Conservation (phyloP, 2,113 vertebrate genomes). For the Perca flavescens region DNA sequence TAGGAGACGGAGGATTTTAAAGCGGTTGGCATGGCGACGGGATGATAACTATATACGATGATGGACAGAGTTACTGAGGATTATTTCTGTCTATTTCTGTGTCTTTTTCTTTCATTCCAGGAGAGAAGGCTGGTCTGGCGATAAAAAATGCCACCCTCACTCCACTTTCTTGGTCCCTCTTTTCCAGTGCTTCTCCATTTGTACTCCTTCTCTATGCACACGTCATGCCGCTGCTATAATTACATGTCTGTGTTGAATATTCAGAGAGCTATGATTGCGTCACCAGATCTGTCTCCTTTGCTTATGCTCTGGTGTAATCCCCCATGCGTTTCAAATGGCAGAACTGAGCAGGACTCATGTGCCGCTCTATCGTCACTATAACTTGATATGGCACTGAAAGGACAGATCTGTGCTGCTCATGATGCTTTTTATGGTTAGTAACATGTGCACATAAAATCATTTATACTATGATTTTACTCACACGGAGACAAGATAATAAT, state of each 20-base stretch:
- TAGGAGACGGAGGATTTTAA: constrained; percentile 38
- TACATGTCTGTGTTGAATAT: constrained; percentile 69
- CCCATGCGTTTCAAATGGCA: constrained; percentile 53
- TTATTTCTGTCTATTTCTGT: constrained; percentile 52
- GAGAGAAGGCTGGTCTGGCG: constrained; percentile 15
- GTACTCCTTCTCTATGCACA: constrained; percentile 56
- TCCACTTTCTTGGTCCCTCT: constrained; percentile 14
- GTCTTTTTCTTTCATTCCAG: constrained; percentile 50
- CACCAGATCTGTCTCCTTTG: constrained; percentile 61
- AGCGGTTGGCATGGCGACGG: constrained; percentile 62
- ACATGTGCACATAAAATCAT: constrained; percentile 8
- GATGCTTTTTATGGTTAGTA: constrained; percentile 11
- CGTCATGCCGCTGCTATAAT: constrained; percentile 71
- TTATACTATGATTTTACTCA: constrained; percentile 1
- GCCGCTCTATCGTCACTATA: constrained; percentile 6
- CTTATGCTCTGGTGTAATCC: constrained; percentile 47
- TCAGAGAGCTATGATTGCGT: constrained; percentile 52
- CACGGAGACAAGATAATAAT: constrained; percentile 11
- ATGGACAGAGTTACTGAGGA: constrained; percentile 69
- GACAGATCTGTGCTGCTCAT: constrained; percentile 29
- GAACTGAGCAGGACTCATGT: constrained; percentile 21
- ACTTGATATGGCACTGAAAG: constrained; percentile 41
- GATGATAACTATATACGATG: constrained; percentile 59
- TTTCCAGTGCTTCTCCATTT: constrained; percentile 30
- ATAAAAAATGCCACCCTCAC: constrained; percentile 28